Evolutionary conservation across 2,797 vertebrate species (phyloP).

Genomic region (Cyclopterus lumpus): DNA sequence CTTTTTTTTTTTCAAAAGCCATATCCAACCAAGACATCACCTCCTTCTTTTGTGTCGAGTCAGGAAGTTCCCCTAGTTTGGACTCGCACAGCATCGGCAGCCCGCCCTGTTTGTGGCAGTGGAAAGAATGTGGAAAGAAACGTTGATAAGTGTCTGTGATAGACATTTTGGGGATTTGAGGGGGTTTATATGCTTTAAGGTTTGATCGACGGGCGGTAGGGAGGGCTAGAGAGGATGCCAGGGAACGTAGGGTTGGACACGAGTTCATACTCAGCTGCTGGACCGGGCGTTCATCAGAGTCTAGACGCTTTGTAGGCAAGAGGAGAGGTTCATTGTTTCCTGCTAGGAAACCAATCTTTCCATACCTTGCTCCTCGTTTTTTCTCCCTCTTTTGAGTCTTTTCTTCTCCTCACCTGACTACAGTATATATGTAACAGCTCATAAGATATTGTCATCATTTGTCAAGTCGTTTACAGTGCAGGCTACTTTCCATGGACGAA

Average conservation of each 20-base stretch:
- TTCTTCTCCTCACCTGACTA: constrained; percentile 17
- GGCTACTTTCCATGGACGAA: background rate
- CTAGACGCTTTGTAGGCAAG: constrained; percentile 58
- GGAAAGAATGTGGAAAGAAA: constrained; percentile 64
- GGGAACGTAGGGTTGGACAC: constrained; percentile 18
- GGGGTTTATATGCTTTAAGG: constrained; percentile 8
- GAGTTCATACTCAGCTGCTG: constrained; percentile 39
- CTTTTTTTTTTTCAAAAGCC: constrained; percentile 5
- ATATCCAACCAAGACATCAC: constrained; percentile 24
- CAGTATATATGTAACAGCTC: background rate
- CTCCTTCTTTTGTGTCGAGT: constrained; percentile 12
- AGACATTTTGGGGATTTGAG: constrained; percentile 2
- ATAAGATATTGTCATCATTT: background rate
- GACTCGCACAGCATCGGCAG: background rate
- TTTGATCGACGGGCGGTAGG: constrained; percentile 16
- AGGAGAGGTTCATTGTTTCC: constrained; percentile 41
- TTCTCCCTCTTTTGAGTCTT: constrained; percentile 11
- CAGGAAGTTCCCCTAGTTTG: constrained; percentile 44
- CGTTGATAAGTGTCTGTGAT: constrained; percentile 43
- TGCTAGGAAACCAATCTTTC: constrained; percentile 41
- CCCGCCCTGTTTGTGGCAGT: constrained; percentile 42
- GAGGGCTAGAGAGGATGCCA: constrained; percentile 6
- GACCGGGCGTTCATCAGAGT: constrained; percentile 28
- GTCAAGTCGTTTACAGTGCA: background rate
- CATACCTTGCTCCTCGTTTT: constrained; percentile 25